A percentile compares a stretch with the other conserved stretches of the same genome.
phyloP scores from a whole-genome alignment of 2,888 invertebrate genomes.

The Dolichopus griseipennis region DNA sequence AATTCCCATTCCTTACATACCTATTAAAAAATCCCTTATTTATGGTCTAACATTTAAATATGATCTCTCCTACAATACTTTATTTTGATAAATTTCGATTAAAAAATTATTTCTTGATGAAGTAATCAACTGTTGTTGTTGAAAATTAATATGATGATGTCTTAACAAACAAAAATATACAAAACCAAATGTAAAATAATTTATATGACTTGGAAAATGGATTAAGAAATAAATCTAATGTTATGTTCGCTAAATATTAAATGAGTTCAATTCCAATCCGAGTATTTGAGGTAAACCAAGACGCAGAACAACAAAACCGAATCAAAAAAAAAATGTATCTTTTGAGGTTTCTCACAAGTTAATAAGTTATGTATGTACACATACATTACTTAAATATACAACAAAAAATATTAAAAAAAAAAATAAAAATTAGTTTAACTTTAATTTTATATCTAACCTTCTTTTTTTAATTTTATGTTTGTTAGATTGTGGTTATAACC shows the following conservation, averaged over 20 bases:
- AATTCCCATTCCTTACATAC: too few species aligned
- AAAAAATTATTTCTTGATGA: slow-evolving; percentile 1
- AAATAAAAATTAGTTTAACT: too few species aligned
- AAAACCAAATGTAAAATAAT: background rate
- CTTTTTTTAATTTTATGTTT: background rate
- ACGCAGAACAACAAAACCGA: too few species aligned
- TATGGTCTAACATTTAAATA: too few species aligned
- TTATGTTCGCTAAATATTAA: background rate
- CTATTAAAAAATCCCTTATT: too few species aligned
- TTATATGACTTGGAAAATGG: background rate
- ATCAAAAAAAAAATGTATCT: too few species aligned
- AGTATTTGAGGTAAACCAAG: background rate
- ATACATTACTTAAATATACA: too few species aligned
- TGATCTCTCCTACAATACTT: background rate
- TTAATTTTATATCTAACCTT: too few species aligned
- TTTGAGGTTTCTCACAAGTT: too few species aligned
- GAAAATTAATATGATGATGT: slow-evolving; percentile 1
- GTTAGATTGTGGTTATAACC: background rate
- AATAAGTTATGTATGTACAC: too few species aligned
- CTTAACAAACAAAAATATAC: background rate
- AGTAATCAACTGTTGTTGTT: background rate
- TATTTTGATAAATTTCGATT: background rate
- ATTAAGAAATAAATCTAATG: background rate
- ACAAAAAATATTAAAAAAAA: too few species aligned
- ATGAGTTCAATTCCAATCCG: background rate